phyloP scores from a whole-genome alignment of 2,888 invertebrate genomes.

The Micoletzkya japonica region DNA sequence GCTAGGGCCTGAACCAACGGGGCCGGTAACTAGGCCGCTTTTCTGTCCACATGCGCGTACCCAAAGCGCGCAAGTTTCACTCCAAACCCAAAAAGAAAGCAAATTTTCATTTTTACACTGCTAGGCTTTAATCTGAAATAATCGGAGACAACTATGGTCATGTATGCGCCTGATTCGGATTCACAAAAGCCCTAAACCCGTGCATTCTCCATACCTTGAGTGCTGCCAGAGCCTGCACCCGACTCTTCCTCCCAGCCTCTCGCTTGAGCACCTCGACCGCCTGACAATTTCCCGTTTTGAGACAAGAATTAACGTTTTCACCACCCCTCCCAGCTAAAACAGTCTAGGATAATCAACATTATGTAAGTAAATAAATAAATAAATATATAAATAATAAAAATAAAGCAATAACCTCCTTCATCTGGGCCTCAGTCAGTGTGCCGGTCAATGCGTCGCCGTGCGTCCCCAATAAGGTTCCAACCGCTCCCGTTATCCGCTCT shows the following conservation, averaged over 20 bases:
- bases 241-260: slow-evolving; percentile 6
- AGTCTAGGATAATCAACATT: not conserved
- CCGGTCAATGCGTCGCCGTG: slow-evolving; percentile 29
- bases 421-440: slow-evolving; percentile 27
- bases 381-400: not conserved
- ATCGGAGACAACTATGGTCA: no score
- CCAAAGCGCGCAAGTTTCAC: no score
- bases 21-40: no score
- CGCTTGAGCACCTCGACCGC: slow-evolving; percentile 9
- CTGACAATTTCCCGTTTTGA: not conserved
- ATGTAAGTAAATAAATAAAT: not conserved
- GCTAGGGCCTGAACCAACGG: slow-evolving; percentile 35
- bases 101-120: no score
- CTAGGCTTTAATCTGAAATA: no score
- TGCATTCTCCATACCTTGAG: slow-evolving; percentile 21
- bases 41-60: no score
- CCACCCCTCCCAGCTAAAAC: not conserved
- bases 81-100: no score
- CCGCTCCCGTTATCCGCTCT: slow-evolving; percentile 39
- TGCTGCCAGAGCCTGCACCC: slow-evolving; percentile 3
- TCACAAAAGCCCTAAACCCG: no score
- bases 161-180: no score
- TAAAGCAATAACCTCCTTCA: slow-evolving; percentile 29
- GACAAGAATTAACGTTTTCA: not conserved
- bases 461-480: slow-evolving; percentile 33